Evolutionary conservation across 1,140 invertebrate species (phyloP), one percentile per base, ranked within the genome.

Genomic region (Vollenhovia emeryi): DNA sequence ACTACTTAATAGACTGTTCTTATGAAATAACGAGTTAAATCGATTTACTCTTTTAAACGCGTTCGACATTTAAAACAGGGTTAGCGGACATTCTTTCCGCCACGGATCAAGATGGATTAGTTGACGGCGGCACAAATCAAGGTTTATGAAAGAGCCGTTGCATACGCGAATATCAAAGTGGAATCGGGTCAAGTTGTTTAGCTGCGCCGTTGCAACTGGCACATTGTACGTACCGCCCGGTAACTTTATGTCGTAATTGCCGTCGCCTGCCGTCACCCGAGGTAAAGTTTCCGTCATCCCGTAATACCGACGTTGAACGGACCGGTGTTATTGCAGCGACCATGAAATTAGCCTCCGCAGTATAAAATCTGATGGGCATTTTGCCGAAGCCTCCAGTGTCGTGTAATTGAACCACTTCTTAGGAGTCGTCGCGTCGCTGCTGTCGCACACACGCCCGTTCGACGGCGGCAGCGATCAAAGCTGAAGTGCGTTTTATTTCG

Each of bases 241-340:
- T 68, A 85, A 88, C 45, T 87, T 87, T 79, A 40, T 69, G 21
- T 50, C 43, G 73, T 85, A 88, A 87, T 87, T 80, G 78, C 50
- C 66, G 50, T 69, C 62, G 76, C 36, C 11, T 24, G 59, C 48
- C 52, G 57, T 36, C 71, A 55, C 33, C 55, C 45, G 15, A 60
- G 83, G 40, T 43, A 45, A 86, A 87, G 79, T 76, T 78, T 69
- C 68, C 36, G 55, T 43, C 66, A 59, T 50, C 18, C 33, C n/a
- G 52, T 78, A 55, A 84, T 79, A 84, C 45, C 48, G 36, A 30
- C 74, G 55, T 13, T 59, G 59, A 52, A 59, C 57, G 60, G 36
- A 50, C 36, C 27, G 62, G 27, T 36, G 24, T 48, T 69, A 43
- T 60, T 85, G 52, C 24, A 59, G 48, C 57, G 69, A 36, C 50